Base-by-base conservation (phyloP, 2,113 vertebrate species). In the Cyanistes caeruleus region DNA sequence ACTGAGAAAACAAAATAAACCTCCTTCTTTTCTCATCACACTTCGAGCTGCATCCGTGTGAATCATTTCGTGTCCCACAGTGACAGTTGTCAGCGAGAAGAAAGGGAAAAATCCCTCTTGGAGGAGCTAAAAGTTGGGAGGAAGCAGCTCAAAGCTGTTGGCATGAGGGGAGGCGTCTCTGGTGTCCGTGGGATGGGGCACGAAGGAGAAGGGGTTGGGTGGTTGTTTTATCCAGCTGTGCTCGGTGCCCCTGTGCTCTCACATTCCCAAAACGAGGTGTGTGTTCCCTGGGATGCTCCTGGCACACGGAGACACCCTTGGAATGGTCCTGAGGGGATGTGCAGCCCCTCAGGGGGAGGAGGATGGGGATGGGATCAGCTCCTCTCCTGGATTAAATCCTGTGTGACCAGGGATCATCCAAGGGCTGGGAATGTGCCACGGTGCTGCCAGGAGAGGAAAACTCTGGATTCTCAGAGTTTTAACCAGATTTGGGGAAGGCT, bases 371-470 rank as follows among this genome's bases (percentile, higher is more conserved):
- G 74, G 56, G 28, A 20, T 43, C 64, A 56, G 43, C 72, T 49
- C 49, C 62, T 78, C 11, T 15, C 60, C 60, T 1, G 2, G 11
- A 4, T 63, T 35, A 33, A 84, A 59, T 4, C 58, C 62, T 2
- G 19, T 2, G 22, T 1, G 20, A 1, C 12, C 68, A 33, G 43
- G 18, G 52, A 37, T 20, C 15, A 15, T 46, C 84, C 78, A 5
- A 2, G 17, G 8, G 5, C 11, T 35, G 49, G 55, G 33, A 33
- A 30, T 27, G 9, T 0, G 1, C 11, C 10, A 4, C 0, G 2
- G 4, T 17, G 62, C 39, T 58, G 20, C 25, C 3, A 0, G 1
- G 22, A 19, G 16, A 0, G 1, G 19, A n/a, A n/a, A n/a, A n/a
- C 2, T 30, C 70, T 52, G 78, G 11, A 11, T 60, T 43, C 46